Evolutionary conservation across 2,797 vertebrate species (phyloP), one percentile per base, ranked within the genome.

Genomic region (Notolepis coatsorum): DNA sequence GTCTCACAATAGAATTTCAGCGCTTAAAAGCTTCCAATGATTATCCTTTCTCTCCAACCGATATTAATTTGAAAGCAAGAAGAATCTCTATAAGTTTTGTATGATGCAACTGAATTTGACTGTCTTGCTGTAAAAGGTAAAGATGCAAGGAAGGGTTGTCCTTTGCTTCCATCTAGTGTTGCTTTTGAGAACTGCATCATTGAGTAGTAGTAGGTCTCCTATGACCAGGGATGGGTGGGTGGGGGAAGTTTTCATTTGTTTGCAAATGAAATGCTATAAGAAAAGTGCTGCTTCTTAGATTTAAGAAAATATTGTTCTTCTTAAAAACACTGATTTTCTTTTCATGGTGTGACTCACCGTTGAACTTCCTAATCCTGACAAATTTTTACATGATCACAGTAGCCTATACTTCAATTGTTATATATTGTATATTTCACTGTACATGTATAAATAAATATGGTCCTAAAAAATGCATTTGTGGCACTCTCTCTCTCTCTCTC

Each of bases 381-480:
- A 45, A 39, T 68, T 60, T 70, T 77, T 82, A 46, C 65, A 63
- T 71, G 39, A 85, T 81, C 72, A 79, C 77, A 78, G 60, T 65
- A 84, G 67, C 68, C 73, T 81, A 61, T 61, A 69, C 72, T 56
- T 82, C 64, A 48, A n/a, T 75, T 65, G 77, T 77, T 68, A 74
- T 84, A 47, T 82, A 83, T 58, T 64, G 30, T 81, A 71, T 71
- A 63, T 63, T 60, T 65, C 38, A 78, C 45, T 82, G 64, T 86
- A 71, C 76, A 90, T 77, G 54, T 73, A 77, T 55, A 1, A 84
- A 88, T 85, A 84, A 86, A 90, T 53, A 72, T 35, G 42, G 74
- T 84, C 39, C 48, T 76, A 68, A 60, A 63, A 80, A 80, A 45
- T n/a, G n/a, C n/a, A n/a, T n/a, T n/a, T n/a, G n/a, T n/a, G n/a